Evolutionary conservation across 2,888 invertebrate species (phyloP).

Genomic region (Ornithoptera alexandrae): DNA sequence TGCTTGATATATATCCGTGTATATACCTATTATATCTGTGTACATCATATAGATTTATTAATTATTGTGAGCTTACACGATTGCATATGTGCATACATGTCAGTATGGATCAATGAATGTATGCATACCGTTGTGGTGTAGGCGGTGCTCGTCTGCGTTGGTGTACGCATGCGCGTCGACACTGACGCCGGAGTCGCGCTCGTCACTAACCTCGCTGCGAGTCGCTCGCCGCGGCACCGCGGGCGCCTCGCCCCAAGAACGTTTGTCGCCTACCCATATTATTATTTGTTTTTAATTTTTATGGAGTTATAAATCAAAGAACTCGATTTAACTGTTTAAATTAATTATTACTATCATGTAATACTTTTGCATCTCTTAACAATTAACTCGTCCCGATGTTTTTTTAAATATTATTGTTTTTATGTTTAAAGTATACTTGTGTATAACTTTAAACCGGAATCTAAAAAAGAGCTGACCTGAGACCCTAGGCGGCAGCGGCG

Average conservation of each 20-base stretch:
- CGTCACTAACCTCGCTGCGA: constrained; percentile 66
- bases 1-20: no score
- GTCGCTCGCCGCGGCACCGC: constrained; percentile 64
- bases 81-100: no score
- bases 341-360: no score
- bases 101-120: neutral
- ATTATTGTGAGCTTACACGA: no score
- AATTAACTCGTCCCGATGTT: no score
- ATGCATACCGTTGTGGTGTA: constrained; percentile 46
- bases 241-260: constrained; percentile 61
- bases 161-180: constrained; percentile 65
- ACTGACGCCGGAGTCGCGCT: constrained; percentile 71
- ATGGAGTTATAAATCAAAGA: neutral
- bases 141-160: constrained; percentile 60
- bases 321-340: no score
- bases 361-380: no score
- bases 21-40: no score
- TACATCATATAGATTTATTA: no score
- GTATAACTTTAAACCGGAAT: neutral
- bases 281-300: neutral
- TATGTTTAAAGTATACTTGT: neutral
- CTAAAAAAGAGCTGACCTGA: constrained; percentile 71
- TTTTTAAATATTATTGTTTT: no score
- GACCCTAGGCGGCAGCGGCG: constrained; percentile 89
- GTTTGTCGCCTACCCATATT: constrained; percentile 51